Conservation (phyloP, 2,888 invertebrate genomes). For the Cryptocephalus moraei region DNA sequence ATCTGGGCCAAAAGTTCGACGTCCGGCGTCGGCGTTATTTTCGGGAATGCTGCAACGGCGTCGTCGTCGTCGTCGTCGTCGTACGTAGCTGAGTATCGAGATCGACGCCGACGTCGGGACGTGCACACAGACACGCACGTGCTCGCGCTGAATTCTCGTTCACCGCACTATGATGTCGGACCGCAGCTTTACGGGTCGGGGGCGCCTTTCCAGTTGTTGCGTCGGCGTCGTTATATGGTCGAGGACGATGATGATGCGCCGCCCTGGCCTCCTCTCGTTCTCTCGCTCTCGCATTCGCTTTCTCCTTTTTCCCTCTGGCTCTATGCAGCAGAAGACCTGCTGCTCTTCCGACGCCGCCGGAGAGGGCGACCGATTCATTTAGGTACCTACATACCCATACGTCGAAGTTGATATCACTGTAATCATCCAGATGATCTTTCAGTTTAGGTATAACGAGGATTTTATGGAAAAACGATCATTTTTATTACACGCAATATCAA, state of each 20-base stretch:
- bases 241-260: constrained; percentile 23
- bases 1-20: constrained; percentile 1
- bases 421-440: too few species aligned
- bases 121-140: constrained; percentile 17
- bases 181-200: constrained; percentile 38
- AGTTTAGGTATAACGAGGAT: too few species aligned
- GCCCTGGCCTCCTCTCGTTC: constrained; percentile 15
- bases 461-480: too few species aligned
- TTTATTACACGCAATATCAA: too few species aligned
- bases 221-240: constrained; percentile 32
- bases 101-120: not conserved
- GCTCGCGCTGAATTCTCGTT: constrained; percentile 28
- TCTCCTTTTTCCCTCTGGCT: constrained; percentile 3
- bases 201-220: constrained; percentile 34
- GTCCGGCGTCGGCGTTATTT: not conserved
- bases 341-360: constrained; percentile 10
- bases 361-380: too few species aligned
- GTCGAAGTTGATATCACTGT: too few species aligned
- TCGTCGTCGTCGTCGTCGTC: not conserved
- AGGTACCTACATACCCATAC: too few species aligned
- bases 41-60: not conserved
- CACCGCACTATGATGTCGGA: constrained; percentile 39
- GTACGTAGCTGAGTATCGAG: not conserved
- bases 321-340: constrained; percentile 31
- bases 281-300: too few species aligned